Base-by-base conservation (phyloP, 1,140 invertebrate genomes). In the Venustaconcha ellipsiformis region DNA sequence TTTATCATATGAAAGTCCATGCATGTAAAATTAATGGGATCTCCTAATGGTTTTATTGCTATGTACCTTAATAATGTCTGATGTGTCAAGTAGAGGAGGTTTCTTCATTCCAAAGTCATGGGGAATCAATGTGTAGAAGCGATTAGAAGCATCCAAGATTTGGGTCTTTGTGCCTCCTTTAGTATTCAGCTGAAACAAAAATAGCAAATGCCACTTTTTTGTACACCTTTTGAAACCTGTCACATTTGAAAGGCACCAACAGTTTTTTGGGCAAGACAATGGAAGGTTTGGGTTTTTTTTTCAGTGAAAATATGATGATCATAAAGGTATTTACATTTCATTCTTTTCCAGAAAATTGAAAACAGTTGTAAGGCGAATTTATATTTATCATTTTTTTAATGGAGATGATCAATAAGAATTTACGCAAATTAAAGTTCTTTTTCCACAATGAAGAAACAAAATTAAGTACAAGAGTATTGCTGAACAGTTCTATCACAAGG, bases 91-190 rank as follows among this genome's bases (percentile, higher is more conserved):
- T 26, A 98, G 85, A 18, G 94, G 95, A 8, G 96, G 95, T 78
- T 93, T 94, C 37, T 94, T 92, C 55, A 96, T 90, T 0, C 97
- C 97, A 90, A 99, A 99, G 86, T 95, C 94, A 89, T 99, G 98
- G 8, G 98, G 98, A 78, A 99, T 95, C 6, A 97, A 89, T 17
- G 97, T 98, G 86, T 97, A 99, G 90, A 98, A 99, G 85, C 94
- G 92, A 89, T 99, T 99, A 0, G 96, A 95, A 1, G 93, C 94
- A 89, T 96, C 96, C 56, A 97, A 92, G 60, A 98, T 92, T 69
- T 92, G 90, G 15, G 92, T 90, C 60, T 91, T 92, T 1, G 90
- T 86, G 4, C 84, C 86, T 37, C 84, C 82, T 62, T 82, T 86
- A 56, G 87, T 82, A 60, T 89, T 80, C 58, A 91, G 79, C 89